Base-by-base conservation (phyloP, 2,113 vertebrate species). In the Nannospalax galili region DNA sequence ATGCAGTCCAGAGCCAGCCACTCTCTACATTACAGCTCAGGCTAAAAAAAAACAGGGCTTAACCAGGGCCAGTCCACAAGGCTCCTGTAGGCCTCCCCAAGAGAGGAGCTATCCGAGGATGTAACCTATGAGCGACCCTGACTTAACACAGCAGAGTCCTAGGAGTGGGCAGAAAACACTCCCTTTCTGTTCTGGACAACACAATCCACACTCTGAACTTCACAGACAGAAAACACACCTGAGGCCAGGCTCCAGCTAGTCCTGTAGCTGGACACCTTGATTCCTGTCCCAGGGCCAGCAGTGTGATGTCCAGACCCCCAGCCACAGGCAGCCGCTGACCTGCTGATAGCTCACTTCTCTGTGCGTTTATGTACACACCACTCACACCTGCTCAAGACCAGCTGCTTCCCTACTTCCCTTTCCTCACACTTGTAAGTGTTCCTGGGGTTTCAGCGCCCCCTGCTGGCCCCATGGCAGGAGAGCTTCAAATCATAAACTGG, bases 141-240 rank as follows among this genome's bases (percentile, higher is more conserved):
- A 73, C 37, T 65, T 52, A 12, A 60, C 48, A 88, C 56, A 52
- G 52, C 26, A n/a, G 64, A 75, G n/a, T 28, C 28, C 40, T 0
- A 7, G 7, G 56, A 24, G 4, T 16, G 72, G 26, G 8, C 16
- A 79, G 14, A 32, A 77, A 58, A 84, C 0, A 5, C 4, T 5
- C 30, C 3, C n/a, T 17, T 88, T 37, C 5, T 5, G 1, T 11
- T 35, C 22, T 60, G 56, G n/a, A 45, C 37, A 3, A 12, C 0
- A 3, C 5, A 1, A 15, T 17, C 52, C 62, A 20, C 6, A 6
- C 1, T 32, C 42, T 1, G 9, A 20, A 2, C 37, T 67, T 64
- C 42, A n/a, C n/a, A 3, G 30, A 37, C 0, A 8, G 35, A 69
- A 45, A 17, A 10, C 8, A 65, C 3, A 7, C 56, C 37, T 28